phyloP scores from a whole-genome alignment of 2,797 vertebrate species.

The Naso thynnoides region DNA sequence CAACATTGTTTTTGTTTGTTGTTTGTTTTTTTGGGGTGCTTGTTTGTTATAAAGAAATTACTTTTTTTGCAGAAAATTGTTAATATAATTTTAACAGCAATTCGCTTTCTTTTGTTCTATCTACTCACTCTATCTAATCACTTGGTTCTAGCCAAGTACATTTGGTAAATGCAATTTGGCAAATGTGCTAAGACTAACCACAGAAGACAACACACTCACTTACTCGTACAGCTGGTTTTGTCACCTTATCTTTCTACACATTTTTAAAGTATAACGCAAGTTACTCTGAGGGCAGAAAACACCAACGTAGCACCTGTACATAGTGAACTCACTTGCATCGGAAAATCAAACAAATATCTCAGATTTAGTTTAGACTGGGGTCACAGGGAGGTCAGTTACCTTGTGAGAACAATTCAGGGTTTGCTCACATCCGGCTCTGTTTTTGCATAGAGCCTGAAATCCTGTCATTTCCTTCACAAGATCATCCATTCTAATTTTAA shows the following conservation, averaged over 20 bases:
- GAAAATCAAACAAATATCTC: slow-evolving; percentile 26
- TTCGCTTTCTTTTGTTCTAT: too few species aligned
- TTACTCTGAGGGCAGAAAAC: slow-evolving; percentile 13
- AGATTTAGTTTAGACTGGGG: slow-evolving; percentile 42
- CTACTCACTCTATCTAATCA: too few species aligned
- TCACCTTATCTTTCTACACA: background rate
- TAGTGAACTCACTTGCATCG: slow-evolving; percentile 2
- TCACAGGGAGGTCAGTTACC: slow-evolving; percentile 32
- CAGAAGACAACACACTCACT: background rate
- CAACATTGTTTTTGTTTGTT: too few species aligned
- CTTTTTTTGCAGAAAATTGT: too few species aligned
- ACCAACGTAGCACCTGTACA: background rate
- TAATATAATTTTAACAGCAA: too few species aligned
- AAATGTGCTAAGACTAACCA: background rate
- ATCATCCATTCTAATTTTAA: slow-evolving; percentile 64
- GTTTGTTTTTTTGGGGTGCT: too few species aligned
- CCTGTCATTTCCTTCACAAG: slow-evolving; percentile 41
- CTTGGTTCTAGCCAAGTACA: too few species aligned
- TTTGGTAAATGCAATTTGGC: too few species aligned
- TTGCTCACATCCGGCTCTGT: slow-evolving; percentile 27
- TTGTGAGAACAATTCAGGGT: slow-evolving; percentile 38
- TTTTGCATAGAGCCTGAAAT: slow-evolving; percentile 38
- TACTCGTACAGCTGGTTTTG: background rate
- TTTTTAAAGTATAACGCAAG: slow-evolving; percentile 3
- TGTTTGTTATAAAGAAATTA: too few species aligned